Evolutionary conservation across 2,113 vertebrate species (phyloP), one percentile per base, ranked within the genome.

Genomic region (Dinomys branickii): DNA sequence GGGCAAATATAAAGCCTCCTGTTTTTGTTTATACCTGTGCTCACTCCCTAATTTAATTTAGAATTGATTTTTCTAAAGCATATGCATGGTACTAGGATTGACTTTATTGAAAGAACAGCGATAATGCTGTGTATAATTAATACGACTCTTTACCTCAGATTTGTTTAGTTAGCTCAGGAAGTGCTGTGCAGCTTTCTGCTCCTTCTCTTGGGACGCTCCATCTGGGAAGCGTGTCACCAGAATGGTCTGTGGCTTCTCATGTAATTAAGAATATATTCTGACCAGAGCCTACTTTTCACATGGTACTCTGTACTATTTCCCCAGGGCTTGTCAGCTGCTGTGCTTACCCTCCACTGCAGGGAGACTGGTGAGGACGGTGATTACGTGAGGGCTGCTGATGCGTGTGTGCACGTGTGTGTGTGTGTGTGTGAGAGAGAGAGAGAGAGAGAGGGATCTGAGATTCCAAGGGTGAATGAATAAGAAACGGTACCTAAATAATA

Each of bases 1-100:
- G 8, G 19, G 71, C 33, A 80, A 44, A 85, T 38, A 16, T 0
- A 81, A 73, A 73, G 24, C 22, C 14, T 67, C 56, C 5, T 77
- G 16, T 10, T 84, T 85, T 69, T 84, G 58, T 67, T 84, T 20
- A 16, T 78, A 59, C 22, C 24, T 82, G 16, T 77, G 26, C 3
- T 87, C 58, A 80, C 14, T 44, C 50, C 19, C 4, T 19, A 67
- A 78, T 69, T 84, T 84, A 77, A 50, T 95, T 95, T 75, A 26
- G 33, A 84, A 84, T 67, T 56, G 63, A 58, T 96, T 78, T 5
- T 44, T 7, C 65, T 54, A 94, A 94, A 63, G 12, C 44, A 61
- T 30, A n/a, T n/a, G n/a, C n/a, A n/a, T n/a, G n/a, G 38, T 44
- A 7, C 28, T 59, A 47, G 80, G 28, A 52, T 59, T 65, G 14